Base-by-base conservation (phyloP, 2,113 vertebrate genomes). In the Hirundichthys speculiger region DNA sequence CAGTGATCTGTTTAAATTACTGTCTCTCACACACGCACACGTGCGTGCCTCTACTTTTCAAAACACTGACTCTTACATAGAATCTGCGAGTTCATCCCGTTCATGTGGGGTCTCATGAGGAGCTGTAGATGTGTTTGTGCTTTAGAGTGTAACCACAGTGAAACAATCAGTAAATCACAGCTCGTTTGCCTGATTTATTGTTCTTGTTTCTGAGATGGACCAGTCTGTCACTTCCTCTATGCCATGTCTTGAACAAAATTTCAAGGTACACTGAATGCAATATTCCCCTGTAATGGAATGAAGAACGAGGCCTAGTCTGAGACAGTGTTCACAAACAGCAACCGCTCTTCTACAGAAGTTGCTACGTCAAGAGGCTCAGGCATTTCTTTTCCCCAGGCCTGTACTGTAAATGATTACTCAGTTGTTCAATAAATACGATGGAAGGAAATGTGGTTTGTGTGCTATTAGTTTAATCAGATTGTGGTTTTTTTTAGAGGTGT, bases 101-200 rank as follows among this genome's bases (percentile, higher is more conserved):
- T 27, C n/a, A 53, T 10, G 10, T 27, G 24, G 14, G 16, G 13
- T 30, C n/a, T n/a, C 34, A 25, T 4, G 16, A 9, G 25, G 27
- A 25, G 16, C 9, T 52, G 25, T n/a, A 9, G 50, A 24, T 27
- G 16, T 27, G n/a, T n/a, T n/a, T 18, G 12, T 7, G 30, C 18
- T 10, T 54, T 54, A 6, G 19, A 19, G 16, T 24, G 11, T n/a
- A 43, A 57, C 19, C 14, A 13, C 21, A 25, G 40, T 13, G 16
- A n/a, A 57, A 57, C 21, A 42, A 18, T 38, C 51, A 38, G 30
- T n/a, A 53, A 53, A 53, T 53, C 3, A 53, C n/a, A n/a, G 38
- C 20, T 53, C 19, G 27, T 27, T 6, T 34, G 25, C 13, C 11
- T 16, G 3, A 30, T 52, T 34, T 34, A 18, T 19, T 18, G n/a